A percentile compares a stretch with the other conserved stretches of the same genome.
Conservation (phyloP, 1,140 invertebrate genomes). For the Brachystomella parvula region DNA sequence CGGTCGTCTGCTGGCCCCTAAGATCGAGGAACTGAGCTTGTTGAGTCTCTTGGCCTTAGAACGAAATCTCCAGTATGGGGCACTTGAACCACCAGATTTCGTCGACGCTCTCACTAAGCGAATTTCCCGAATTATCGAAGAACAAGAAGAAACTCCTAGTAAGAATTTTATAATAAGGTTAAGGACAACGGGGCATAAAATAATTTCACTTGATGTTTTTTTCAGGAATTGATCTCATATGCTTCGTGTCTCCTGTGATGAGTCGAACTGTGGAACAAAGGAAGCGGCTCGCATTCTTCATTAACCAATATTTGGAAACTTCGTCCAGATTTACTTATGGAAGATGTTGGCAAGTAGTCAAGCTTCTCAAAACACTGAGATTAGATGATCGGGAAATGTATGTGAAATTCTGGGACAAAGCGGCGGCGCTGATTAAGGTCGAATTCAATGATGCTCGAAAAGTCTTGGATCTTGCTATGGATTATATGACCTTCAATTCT, state of each 20-base stretch:
- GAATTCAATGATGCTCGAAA: slow-evolving; percentile 9
- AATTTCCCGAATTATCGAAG: slow-evolving; percentile 18
- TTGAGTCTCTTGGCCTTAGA: slow-evolving; percentile 24
- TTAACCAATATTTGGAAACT: neutral
- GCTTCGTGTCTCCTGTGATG: slow-evolving; percentile 8
- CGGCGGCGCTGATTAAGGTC: neutral
- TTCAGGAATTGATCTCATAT: slow-evolving; percentile 21
- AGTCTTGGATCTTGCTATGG: slow-evolving; percentile 24
- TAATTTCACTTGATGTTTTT: too few species aligned
- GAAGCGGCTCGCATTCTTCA: neutral
- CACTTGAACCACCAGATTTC: slow-evolving; percentile 18
- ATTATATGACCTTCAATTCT: slow-evolving; percentile 48
- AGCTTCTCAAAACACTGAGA: slow-evolving; percentile 18
- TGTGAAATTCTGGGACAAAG: slow-evolving; percentile 30
- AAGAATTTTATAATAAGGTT: too few species aligned
- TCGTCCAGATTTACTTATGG: neutral
- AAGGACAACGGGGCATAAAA: too few species aligned
- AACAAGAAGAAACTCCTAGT: slow-evolving; percentile 20
- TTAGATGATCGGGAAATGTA: slow-evolving; percentile 20
- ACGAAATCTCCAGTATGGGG: slow-evolving; percentile 17
- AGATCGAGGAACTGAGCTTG: slow-evolving; percentile 10
- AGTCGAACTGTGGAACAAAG: neutral
- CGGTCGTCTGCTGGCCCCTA: slow-evolving; percentile 3
- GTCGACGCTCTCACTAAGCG: slow-evolving; percentile 14
- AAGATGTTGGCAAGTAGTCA: slow-evolving; percentile 4